phyloP scores from a whole-genome alignment of 2,888 invertebrate genomes.

The Cryptus armator region DNA sequence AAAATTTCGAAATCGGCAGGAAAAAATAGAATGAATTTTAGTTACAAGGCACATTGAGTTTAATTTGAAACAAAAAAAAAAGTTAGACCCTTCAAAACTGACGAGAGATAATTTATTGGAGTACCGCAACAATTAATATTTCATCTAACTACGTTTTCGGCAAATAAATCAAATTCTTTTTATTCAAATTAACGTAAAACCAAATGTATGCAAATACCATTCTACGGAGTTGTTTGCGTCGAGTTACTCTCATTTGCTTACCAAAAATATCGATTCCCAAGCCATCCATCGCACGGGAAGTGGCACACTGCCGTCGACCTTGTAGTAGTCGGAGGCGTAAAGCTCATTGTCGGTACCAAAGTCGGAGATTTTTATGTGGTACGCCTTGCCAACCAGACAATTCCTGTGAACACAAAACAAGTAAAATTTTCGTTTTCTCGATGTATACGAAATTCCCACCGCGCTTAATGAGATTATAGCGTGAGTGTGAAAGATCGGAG shows the following conservation, averaged over 20 bases:
- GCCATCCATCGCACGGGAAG: constrained; percentile 96
- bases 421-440: neutral
- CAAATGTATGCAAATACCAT: too few species aligned
- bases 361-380: constrained; percentile 93
- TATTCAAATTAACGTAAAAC: too few species aligned
- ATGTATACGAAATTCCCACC: neutral
- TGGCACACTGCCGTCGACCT: constrained; percentile 91
- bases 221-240: neutral
- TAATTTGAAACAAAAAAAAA: too few species aligned
- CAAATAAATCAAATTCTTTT: too few species aligned
- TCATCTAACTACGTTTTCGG: too few species aligned
- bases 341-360: constrained; percentile 94
- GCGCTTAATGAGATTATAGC: neutral
- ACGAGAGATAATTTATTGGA: too few species aligned
- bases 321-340: constrained; percentile 93
- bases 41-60: too few species aligned
- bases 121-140: too few species aligned
- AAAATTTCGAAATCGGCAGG: too few species aligned
- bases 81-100: too few species aligned
- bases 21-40: too few species aligned
- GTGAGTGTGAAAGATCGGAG: neutral
- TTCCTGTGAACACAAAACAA: constrained; percentile 87
- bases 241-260: constrained; percentile 75
- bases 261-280: constrained; percentile 93
- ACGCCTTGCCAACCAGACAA: constrained; percentile 93